Base-by-base conservation (phyloP, 1,140 invertebrate genomes). In the Nautilus pompilius region DNA sequence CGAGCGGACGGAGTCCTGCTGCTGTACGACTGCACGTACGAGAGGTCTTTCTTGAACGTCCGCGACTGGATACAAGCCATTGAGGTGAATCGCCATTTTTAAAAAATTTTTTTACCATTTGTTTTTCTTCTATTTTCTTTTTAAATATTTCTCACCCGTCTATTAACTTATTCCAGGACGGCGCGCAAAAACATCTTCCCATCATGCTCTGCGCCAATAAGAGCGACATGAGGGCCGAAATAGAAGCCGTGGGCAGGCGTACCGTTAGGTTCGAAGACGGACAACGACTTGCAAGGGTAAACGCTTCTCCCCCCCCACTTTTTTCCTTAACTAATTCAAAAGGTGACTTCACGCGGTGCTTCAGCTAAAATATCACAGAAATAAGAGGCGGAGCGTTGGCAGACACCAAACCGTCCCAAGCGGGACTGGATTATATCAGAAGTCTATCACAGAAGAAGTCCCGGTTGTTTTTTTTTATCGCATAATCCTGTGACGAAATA, bases 151-250 rank as follows among this genome's bases (percentile, higher is more conserved):
- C 60, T 66, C 60, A 60, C 45, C 4, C 26, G n/a, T 41, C 22
- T 41, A 41, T 48, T 22, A 26, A 32, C 20, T 17, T 66, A 24
- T 54, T 68, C 13, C 62, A 81, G 79, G 78, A 81, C 20, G 71
- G 78, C 30, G 68, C 79, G 8, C 66, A 69, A 24, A 81, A 81
- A 62, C 74, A 75, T 49, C 65, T 82, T 48, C 86, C 87, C 1
- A 80, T 87, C 33, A 84, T 87, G 76, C 69, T 88, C n/a, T 85
- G 85, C 46, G 86, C 79, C 4, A 87, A 87, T 70, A 88, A 88
- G 76, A 79, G 78, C 15, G 87, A 87, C 74, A 68, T 86, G 29
- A 70, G 86, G 64, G 56, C 62, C 24, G 75, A 80, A 56, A 54
- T 70, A 17, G 72, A 75, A 56, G 69, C 71, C 32, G 67, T 71